A percentile compares a stretch with the other conserved stretches of the same genome.
Evolutionary conservation across 1,140 invertebrate species (phyloP).

Genomic region (Microplitis demolitor): DNA sequence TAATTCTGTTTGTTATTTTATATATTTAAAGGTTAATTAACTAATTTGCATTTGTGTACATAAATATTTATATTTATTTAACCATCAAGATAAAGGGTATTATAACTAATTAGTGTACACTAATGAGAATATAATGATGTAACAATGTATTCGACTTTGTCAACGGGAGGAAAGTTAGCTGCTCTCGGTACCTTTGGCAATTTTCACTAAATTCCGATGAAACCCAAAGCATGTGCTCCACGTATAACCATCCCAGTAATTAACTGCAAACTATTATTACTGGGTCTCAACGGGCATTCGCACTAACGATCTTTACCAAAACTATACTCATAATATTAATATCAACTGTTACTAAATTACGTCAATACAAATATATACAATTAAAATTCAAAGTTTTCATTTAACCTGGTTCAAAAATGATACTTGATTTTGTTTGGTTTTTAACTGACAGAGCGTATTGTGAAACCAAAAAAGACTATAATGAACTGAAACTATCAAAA

Average conservation of each 20-base stretch:
- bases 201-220: slow-evolving; percentile 20
- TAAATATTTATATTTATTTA: background rate
- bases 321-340: slow-evolving; percentile 2
- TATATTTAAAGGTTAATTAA: too few species aligned
- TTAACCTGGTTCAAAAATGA: too few species aligned
- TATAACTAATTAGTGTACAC: background rate
- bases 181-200: background rate
- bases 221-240: background rate
- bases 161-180: background rate
- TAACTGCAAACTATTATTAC: slow-evolving; percentile 23
- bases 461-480: too few species aligned
- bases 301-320: background rate
- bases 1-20: too few species aligned
- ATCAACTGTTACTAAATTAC: background rate
- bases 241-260: slow-evolving; percentile 9
- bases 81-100: background rate
- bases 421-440: too few species aligned
- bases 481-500: too few species aligned
- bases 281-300: background rate
- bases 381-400: too few species aligned
- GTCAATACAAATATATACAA: background rate
- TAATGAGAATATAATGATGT: background rate
- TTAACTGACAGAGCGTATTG: too few species aligned
- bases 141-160: background rate
- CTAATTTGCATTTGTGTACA: background rate